These are phyloP conservation scores for Alectoris magna DNA, from an alignment of 2,797 vertebrate genomes.

Conservation along the genomic window DNA sequence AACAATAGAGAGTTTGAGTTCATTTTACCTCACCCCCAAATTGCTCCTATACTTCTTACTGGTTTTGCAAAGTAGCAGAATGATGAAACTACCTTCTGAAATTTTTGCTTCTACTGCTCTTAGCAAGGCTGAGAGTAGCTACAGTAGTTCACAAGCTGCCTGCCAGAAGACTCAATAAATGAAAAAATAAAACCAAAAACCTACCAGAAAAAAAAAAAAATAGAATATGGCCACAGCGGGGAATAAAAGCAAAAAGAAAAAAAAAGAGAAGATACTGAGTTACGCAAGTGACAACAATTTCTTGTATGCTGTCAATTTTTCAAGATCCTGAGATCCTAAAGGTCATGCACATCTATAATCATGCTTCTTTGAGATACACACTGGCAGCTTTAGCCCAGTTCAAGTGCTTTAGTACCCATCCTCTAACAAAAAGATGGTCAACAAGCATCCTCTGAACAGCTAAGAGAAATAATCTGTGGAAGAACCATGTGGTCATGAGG, in stretches of 20 bases:
- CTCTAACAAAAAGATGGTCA: not conserved
- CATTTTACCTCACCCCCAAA: not conserved
- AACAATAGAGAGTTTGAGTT: not conserved
- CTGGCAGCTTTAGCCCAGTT: not conserved
- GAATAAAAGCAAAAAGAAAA: not conserved
- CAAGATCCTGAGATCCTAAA: not conserved
- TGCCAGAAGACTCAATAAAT: not conserved
- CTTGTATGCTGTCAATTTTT: not conserved
- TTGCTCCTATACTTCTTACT: not conserved
- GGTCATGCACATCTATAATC: not conserved
- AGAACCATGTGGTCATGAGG: not conserved
- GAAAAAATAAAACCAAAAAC: not conserved
- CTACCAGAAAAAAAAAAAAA: not conserved
- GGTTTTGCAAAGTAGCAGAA: not conserved
- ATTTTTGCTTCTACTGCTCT: not conserved
- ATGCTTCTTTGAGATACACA: not conserved
- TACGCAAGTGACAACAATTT: not conserved
- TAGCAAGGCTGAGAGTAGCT: not conserved
- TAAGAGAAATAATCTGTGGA: not conserved
- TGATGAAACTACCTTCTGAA: not conserved
- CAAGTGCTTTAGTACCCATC: not conserved
- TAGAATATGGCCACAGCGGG: not conserved
- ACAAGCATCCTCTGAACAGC: not conserved
- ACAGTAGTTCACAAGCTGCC: not conserved
- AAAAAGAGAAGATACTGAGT: not conserved